A percentile compares a stretch with the other conserved stretches of the same genome.
Conservation (phyloP, 2,113 vertebrate genomes). For the Notarius quadriscutis region DNA sequence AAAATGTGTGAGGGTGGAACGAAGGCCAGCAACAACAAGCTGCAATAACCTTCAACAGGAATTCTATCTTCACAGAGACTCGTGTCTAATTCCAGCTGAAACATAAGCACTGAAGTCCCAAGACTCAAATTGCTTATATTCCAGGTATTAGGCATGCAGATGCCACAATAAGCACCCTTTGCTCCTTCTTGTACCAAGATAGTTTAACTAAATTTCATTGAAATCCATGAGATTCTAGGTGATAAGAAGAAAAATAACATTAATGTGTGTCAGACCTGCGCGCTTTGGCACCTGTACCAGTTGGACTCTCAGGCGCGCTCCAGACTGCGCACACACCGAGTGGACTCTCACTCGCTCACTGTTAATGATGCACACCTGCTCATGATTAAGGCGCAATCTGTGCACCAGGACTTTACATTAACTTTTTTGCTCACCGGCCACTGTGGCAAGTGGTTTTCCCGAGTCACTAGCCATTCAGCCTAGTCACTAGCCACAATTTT, state of each 20-base stretch:
- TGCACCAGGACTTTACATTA: no score
- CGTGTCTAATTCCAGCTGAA: slow-evolving; percentile 59
- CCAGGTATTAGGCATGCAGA: slow-evolving; percentile 58
- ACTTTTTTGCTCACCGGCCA: no score
- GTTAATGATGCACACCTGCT: no score
- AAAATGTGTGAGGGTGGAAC: slow-evolving; percentile 39
- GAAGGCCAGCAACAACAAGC: slow-evolving; percentile 30
- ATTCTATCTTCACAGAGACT: slow-evolving; percentile 47
- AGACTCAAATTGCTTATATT: slow-evolving; percentile 70
- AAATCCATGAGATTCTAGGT: neutral
- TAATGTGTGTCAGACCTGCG: no score
- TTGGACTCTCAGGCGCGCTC: no score
- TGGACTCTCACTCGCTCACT: no score
- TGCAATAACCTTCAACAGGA: slow-evolving; percentile 57
- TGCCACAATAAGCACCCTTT: slow-evolving; percentile 57
- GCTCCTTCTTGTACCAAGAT: neutral
- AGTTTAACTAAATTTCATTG: neutral
- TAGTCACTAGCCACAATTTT: no score
- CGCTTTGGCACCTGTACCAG: no score
- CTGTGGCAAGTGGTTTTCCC: no score
- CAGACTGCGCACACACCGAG: no score
- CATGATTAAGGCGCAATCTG: no score
- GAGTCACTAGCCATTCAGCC: no score
- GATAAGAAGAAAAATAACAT: neutral
- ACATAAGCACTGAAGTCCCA: slow-evolving; percentile 54